Evolutionary conservation across 2,797 vertebrate genomes (phyloP).

Genomic region (Phataginus tricuspis): DNA sequence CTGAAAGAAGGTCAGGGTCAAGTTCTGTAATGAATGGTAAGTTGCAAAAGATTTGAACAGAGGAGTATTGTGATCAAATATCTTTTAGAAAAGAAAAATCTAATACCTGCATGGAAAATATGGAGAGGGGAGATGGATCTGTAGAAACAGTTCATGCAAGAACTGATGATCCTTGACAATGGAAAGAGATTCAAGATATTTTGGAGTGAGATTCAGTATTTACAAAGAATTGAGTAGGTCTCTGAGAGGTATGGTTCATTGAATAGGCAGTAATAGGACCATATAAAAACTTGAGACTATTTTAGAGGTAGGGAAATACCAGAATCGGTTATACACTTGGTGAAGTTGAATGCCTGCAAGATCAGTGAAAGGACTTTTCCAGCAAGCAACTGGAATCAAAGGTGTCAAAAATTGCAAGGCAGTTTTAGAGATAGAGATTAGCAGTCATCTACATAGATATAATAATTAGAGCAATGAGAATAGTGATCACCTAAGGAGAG

Average conservation of each 20-base stretch:
- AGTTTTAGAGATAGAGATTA: not conserved
- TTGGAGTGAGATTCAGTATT: not conserved
- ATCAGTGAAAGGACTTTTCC: not conserved
- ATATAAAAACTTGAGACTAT: not conserved
- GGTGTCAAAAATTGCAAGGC: not conserved
- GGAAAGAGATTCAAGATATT: not conserved
- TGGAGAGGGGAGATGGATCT: not conserved
- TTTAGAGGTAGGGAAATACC: not conserved
- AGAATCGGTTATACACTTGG: not conserved
- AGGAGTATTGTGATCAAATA: not conserved
- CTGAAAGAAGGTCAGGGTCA: not conserved
- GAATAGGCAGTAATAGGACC: not conserved
- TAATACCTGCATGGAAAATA: not conserved
- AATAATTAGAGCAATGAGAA: not conserved
- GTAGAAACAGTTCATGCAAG: not conserved
- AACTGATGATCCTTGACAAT: not conserved
- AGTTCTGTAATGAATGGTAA: not conserved
- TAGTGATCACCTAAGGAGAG: not conserved
- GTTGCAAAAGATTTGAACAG: not conserved
- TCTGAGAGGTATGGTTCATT: not conserved
- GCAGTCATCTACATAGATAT: not conserved
- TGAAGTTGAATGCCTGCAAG: not conserved
- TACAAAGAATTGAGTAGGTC: not conserved
- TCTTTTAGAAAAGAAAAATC: not conserved
- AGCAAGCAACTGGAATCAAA: not conserved